A percentile compares a stretch with the other conserved stretches of the same genome.
These are phyloP conservation scores for Dryas iulia DNA, from an alignment of 1,140 invertebrate genomes.

Conservation along the genomic window DNA sequence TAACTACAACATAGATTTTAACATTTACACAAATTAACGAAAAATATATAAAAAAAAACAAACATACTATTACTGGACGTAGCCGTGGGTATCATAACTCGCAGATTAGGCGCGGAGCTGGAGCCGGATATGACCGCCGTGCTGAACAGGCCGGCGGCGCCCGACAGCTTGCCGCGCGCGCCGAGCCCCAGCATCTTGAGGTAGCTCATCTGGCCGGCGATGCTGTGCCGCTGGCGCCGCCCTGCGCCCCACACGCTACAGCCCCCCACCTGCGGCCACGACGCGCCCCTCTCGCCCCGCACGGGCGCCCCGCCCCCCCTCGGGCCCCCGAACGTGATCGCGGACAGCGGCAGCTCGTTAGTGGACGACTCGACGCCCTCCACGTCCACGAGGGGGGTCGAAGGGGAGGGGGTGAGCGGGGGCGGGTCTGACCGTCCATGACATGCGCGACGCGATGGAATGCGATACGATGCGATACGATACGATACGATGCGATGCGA, in stretches of 20 bases:
- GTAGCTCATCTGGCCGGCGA: slow-evolving; percentile 95
- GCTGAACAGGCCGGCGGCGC: slow-evolving; percentile 91
- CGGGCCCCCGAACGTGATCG: slow-evolving; percentile 76
- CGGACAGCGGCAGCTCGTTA: slow-evolving; percentile 82
- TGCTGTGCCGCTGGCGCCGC: slow-evolving; percentile 94
- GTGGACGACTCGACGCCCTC: slow-evolving; percentile 77
- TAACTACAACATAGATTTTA: not conserved
- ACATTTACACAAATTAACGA: no score
- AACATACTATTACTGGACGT: slow-evolving; percentile 85
- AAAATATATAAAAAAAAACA: not conserved
- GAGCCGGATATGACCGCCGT: slow-evolving; percentile 96
- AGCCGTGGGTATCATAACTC: slow-evolving; percentile 89
- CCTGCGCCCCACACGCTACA: slow-evolving; percentile 81
- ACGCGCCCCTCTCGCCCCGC: not conserved
- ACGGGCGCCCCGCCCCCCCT: not conserved
- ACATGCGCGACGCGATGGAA: not conserved
- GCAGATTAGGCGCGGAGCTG: slow-evolving; percentile 93
- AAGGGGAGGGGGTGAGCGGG: slow-evolving; percentile 33
- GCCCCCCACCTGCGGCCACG: slow-evolving; percentile 33
- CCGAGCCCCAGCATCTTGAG: slow-evolving; percentile 91
- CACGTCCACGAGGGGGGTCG: slow-evolving; percentile 49
- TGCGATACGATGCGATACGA: slow-evolving; percentile 23
- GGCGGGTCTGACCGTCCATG: slow-evolving; percentile 21
- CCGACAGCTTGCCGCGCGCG: slow-evolving; percentile 85
- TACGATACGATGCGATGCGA: slow-evolving; percentile 15